phyloP scores from a whole-genome alignment of 2,113 vertebrate genomes.

The Azemiops feae region DNA sequence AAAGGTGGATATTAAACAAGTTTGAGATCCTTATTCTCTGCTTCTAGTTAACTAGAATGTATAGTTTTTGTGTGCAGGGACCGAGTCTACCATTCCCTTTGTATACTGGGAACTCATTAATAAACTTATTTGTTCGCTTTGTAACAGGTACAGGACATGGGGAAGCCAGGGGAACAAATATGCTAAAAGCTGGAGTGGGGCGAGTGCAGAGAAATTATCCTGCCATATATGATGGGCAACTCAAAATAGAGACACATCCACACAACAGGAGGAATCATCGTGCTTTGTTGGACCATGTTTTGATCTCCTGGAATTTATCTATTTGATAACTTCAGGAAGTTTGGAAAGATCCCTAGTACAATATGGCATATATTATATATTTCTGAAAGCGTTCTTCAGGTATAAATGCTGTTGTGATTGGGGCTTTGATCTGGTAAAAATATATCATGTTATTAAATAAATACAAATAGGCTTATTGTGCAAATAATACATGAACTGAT shows the following conservation, averaged over 20 bases:
- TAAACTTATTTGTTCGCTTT: background rate
- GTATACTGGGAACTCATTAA: background rate
- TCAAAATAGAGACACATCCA: background rate
- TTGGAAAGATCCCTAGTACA: background rate
- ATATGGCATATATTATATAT: background rate
- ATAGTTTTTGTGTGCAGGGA: background rate
- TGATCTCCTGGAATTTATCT: background rate
- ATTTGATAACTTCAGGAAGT: background rate
- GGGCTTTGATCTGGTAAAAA: background rate
- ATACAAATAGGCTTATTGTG: background rate
- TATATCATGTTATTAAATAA: background rate
- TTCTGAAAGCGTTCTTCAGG: background rate
- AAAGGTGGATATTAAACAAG: background rate
- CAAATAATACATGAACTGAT: background rate
- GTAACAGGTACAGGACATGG: background rate
- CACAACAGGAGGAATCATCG: background rate
- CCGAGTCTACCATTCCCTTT: background rate
- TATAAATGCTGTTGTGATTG: background rate
- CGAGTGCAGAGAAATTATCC: background rate
- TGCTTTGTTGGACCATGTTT: background rate
- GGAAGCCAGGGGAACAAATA: background rate
- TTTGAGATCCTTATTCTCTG: background rate
- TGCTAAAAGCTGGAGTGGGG: background rate
- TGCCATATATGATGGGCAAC: background rate
- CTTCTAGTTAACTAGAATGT: background rate